Evolutionary conservation across 2,888 invertebrate species (phyloP), one percentile per base, ranked within the genome.

Genomic region (Epicampocera succincta): DNA sequence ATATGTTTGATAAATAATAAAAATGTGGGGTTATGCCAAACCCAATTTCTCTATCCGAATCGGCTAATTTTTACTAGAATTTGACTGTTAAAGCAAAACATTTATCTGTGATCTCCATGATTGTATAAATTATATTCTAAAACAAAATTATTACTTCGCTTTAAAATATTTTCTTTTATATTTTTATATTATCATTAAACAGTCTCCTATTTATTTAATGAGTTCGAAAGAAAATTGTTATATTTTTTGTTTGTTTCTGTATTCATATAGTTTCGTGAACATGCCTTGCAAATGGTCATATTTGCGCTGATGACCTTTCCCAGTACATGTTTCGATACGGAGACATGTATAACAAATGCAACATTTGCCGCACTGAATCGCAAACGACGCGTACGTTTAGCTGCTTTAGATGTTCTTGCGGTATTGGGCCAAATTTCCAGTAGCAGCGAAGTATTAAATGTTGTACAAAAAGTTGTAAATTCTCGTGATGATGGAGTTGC

Each of bases 261-360:
- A 68, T 56, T 56, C 33, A 3, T 9, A 3, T 89, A 94, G 92
- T 93, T 95, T 79, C 92, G 95, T 73, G 95, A 96, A 90, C 95
- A 95, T 87, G 93, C 95, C 0, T 88, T 96, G 9, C 95, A 96
- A 90, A 93, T 95, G 85, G 92, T 96, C 61, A 95, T 96, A 87
- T 95, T 95, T 84, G 94, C 95, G 9, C 90, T 96, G 84, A 93
- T 96, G 88, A 95, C 95, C 38, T 96, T 95, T 88, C 96, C 96
- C 2, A 94, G 95, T 86, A 94, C 94, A 63, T 95, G 95, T 85
- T 94, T 95, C 87, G 94, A 95, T 92, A 88, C 89, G 17, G 86
- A 87, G 88, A 93, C 92, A 86, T 85, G 91, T 87, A 78, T 92
- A 84, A 83, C 92, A 87, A 86, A 89, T 86, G 84, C 92, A 87